phyloP scores from a whole-genome alignment of 2,888 invertebrate species.

The Thumatha senex region DNA sequence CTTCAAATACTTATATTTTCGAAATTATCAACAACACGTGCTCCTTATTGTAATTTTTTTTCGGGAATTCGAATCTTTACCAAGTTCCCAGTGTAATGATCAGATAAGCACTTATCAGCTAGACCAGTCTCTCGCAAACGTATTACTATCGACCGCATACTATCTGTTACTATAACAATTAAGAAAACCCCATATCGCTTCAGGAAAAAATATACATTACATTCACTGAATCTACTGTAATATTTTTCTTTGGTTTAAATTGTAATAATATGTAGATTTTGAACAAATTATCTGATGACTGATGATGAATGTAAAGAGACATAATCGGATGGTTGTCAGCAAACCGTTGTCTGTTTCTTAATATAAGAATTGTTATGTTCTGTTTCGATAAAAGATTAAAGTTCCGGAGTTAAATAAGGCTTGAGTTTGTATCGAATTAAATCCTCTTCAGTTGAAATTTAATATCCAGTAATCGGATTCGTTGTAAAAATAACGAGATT shows the following conservation, averaged over 20 bases:
- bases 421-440: not conserved
- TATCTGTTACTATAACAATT: conserved; percentile 16
- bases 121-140: conserved; percentile 7
- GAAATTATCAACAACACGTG: not conserved
- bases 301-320: not conserved
- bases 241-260: not conserved
- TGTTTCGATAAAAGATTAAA: not conserved
- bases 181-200: conserved; percentile 22
- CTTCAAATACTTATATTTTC: too few relatives aligned
- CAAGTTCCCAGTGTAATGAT: not conserved
- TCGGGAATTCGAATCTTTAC: not conserved
- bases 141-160: not conserved
- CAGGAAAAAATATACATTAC: not conserved
- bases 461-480: conserved; percentile 24
- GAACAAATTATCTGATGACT: not conserved
- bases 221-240: not conserved
- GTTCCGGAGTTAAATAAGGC: conserved; percentile 5
- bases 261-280: not conserved
- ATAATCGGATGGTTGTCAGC: not conserved
- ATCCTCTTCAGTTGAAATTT: conserved; percentile 17
- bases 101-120: conserved; percentile 1
- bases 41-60: not conserved
- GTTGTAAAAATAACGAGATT: conserved; percentile 37
- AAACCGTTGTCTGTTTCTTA: not conserved
- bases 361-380: not conserved